phyloP scores from a whole-genome alignment of 1,140 invertebrate genomes.

The Polypedilum pembai region DNA sequence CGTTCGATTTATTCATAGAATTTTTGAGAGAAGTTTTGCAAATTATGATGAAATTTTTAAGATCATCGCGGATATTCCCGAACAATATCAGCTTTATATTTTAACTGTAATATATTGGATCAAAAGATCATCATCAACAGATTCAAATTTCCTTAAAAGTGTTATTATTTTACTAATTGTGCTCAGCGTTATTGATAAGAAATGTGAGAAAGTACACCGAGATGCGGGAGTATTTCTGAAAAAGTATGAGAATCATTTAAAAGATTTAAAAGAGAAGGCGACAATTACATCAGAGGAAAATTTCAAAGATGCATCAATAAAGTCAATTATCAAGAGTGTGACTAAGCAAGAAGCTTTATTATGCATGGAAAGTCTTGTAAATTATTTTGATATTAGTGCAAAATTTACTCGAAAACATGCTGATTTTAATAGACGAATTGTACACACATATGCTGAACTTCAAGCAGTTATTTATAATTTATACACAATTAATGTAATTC shows the following conservation, averaged over 20 bases:
- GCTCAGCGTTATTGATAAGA: slow-evolving; percentile 53
- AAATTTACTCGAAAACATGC: slow-evolving; percentile 52
- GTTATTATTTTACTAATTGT: slow-evolving; percentile 54
- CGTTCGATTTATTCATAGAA: slow-evolving; percentile 29
- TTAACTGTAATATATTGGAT: slow-evolving; percentile 60
- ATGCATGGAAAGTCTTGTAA: slow-evolving; percentile 51
- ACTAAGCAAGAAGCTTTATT: slow-evolving; percentile 52
- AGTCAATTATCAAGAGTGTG: slow-evolving; percentile 46
- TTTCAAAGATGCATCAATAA: slow-evolving; percentile 35
- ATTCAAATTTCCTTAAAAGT: slow-evolving; percentile 50
- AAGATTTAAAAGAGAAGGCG: slow-evolving; percentile 35
- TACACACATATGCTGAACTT: slow-evolving; percentile 65
- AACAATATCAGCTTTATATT: slow-evolving; percentile 55
- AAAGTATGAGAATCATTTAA: slow-evolving; percentile 42
- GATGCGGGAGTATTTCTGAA: slow-evolving; percentile 43
- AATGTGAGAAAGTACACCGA: slow-evolving; percentile 48
- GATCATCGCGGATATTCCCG: slow-evolving; percentile 48
- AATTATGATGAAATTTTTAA: slow-evolving; percentile 39
- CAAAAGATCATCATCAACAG: slow-evolving; percentile 46
- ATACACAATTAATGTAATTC: slow-evolving; percentile 56
- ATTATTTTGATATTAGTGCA: slow-evolving; percentile 55
- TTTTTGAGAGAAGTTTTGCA: slow-evolving; percentile 46
- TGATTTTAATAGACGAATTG: slow-evolving; percentile 50
- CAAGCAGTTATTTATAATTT: slow-evolving; percentile 57
- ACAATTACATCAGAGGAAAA: not conserved